Base-by-base conservation (phyloP, 2,797 vertebrate species). In the Centropyge bicolor region DNA sequence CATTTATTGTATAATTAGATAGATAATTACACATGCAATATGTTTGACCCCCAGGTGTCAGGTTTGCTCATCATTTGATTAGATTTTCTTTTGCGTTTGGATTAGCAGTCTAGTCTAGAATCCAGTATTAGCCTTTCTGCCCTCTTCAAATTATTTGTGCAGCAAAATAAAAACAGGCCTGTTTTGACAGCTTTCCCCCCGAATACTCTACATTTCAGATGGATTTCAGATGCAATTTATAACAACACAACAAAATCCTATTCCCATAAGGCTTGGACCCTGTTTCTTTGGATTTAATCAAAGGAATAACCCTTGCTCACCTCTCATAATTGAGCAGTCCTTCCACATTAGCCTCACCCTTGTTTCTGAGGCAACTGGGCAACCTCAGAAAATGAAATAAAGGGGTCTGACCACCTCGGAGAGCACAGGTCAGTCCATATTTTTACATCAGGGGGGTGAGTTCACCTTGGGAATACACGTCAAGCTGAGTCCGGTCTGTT, bases 291-390 rank as follows among this genome's bases (percentile, higher is more conserved):
- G 86, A 93, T 95, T 89, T 90, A 94, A 94, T 95, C 92, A 90
- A 75, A 85, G 75, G 85, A 79, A 86, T 91, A 88, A 94, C 92
- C 92, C 80, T 38, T 70, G 88, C 85, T 92, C 91, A 88, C 89
- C 94, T 90, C 89, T 92, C 89, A 92, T 96, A 95, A 95, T 93
- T 91, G 89, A 93, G 88, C 91, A 90, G 90, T 94, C 94, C 75
- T 72, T 81, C 83, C 76, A 87, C 81, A 92, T 95, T 94, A 94
- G 78, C 81, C 78, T 96, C 94, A 93, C 52, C 80, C 48, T 68
- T 91, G 94, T 95, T 94, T 91, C 95, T 88, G 89, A 87, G 93
- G 93, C 87, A 93, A 96, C 93, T 17, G 81, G 76, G 66, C 84
- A 83, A 86, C 83, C 84, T 87, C 41, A 60, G 66, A 80, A 89